Base-by-base conservation (phyloP, 2,888 invertebrate species). In the Bombyx huttoni region DNA sequence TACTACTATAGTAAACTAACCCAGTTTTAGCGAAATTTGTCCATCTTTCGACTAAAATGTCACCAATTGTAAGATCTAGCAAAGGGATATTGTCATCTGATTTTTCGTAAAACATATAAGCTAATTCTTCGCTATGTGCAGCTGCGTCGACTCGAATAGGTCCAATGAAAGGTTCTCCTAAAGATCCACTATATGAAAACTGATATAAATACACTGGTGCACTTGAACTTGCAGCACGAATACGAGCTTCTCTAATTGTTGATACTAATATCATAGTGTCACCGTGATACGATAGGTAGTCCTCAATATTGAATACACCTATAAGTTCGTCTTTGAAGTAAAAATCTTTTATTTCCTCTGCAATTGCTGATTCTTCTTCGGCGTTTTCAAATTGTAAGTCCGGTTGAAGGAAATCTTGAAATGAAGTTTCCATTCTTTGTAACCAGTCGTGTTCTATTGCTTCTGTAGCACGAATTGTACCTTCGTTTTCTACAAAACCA, bases 181-280 rank as follows among this genome's bases (percentile, higher is more conserved):
- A 62, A 10, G 56, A 35, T 12, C 86, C 83, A 58, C 75, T 77
- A 53, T 86, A 85, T 10, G 85, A 87, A 67, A 86, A 87, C 56
- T 86, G 79, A 58, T 86, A 87, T 45, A 87, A 58, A 65, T 79
- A 86, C 3, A 78, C 60, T 13, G 70, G 58, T 12, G 62, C 54
- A 46, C 52, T 56, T 7, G 75, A 70, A 8, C 52, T 49, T 12
- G 52, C 13, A 1, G 72, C 70, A 46, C 87, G 73, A 48, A 77
- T 51, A 13, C 69, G 68, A 8, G 64, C 67, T 72, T 83, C 85
- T 61, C 79, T 73, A 49, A 86, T 64, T 47, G 80, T 62, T 33
- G 88, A 79, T 34, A 86, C 75, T 54, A 78, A 55, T 51, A 84
- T 75, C 78, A 85, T 80, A 2, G 81, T 83, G 56, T 87, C 85